Conservation (phyloP, 2,113 vertebrate species). For the Epinephelus fuscoguttatus region DNA sequence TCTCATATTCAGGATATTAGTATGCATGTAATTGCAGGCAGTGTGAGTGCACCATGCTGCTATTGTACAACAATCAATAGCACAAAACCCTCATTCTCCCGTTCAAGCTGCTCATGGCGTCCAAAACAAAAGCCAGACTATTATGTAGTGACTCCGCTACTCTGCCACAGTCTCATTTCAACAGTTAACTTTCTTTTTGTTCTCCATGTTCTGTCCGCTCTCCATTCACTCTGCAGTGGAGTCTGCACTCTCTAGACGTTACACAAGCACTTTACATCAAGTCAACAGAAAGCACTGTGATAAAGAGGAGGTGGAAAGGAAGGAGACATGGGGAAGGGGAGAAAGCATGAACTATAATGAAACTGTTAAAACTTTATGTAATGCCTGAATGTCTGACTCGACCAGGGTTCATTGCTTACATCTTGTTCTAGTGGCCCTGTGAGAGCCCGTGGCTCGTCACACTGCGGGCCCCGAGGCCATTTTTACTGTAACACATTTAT, state of each 20-base stretch:
- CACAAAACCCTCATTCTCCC: background rate
- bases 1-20: background rate
- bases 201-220: background rate
- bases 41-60: background rate
- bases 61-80: background rate
- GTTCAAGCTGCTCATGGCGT: background rate
- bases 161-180: background rate
- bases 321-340: background rate
- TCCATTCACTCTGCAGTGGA: background rate
- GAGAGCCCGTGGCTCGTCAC: background rate
- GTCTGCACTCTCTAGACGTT: background rate
- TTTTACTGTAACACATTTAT: background rate
- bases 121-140: slow-evolving; percentile 9
- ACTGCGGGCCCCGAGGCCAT: background rate
- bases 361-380: slow-evolving; percentile 54
- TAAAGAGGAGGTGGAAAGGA: slow-evolving; percentile 7
- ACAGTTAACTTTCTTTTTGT: slow-evolving; percentile 1
- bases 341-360: slow-evolving; percentile 31
- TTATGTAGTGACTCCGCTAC: background rate
- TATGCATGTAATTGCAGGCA: background rate
- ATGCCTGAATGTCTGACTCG: slow-evolving; percentile 33
- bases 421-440: slow-evolving; percentile 1
- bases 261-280: slow-evolving; percentile 41
- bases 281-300: slow-evolving; percentile 26
- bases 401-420: background rate